phyloP scores from a whole-genome alignment of 2,113 vertebrate species.

The Tupaia tana region DNA sequence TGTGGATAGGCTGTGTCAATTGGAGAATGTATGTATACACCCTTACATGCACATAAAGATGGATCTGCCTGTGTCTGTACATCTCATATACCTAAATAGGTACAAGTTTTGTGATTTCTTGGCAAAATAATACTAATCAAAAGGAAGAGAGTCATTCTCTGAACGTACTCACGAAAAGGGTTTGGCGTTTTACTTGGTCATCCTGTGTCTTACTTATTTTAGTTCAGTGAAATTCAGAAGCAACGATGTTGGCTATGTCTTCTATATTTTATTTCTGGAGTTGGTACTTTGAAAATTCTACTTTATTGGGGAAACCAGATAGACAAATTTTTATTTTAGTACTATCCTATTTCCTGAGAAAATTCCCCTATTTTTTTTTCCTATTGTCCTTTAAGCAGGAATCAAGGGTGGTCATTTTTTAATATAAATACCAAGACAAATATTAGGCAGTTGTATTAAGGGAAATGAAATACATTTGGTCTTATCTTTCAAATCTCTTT shows the following conservation, averaged over 20 bases:
- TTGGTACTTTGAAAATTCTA: slow-evolving; percentile 8
- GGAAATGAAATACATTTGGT: slow-evolving; percentile 48
- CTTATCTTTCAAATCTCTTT: neutral
- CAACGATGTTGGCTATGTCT: neutral
- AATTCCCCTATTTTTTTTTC: slow-evolving; percentile 1
- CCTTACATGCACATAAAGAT: neutral
- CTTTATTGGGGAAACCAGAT: neutral
- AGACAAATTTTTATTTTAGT: neutral
- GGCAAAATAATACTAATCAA: neutral
- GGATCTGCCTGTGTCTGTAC: neutral
- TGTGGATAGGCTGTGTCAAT: neutral
- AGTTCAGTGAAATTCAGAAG: neutral
- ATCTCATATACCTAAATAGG: neutral
- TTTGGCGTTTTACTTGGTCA: neutral
- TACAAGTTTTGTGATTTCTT: neutral
- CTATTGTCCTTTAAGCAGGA: slow-evolving; percentile 5
- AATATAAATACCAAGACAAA: neutral
- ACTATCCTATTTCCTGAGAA: slow-evolving; percentile 20
- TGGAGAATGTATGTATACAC: neutral
- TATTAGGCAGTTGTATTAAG: slow-evolving; percentile 31
- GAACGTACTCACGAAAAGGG: rapidly evolving
- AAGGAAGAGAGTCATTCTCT: neutral
- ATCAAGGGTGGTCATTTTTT: neutral
- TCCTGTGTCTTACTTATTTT: neutral
- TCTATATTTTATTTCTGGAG: neutral